phyloP scores from a whole-genome alignment of 2,888 invertebrate genomes.

The Pristionchus arcanus region DNA sequence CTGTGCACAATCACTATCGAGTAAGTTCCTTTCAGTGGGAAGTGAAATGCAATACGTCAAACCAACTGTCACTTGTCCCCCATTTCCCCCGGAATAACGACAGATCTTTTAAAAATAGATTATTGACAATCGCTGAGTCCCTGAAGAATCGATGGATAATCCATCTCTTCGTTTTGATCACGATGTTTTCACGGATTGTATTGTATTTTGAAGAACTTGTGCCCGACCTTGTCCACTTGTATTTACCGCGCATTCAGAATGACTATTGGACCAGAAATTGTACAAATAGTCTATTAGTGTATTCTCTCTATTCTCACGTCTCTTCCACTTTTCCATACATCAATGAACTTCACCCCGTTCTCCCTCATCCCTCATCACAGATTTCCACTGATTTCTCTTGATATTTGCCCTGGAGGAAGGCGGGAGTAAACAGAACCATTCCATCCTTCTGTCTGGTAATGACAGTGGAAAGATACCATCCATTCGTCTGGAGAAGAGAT shows the following conservation, averaged over 20 bases:
- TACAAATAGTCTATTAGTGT: no score
- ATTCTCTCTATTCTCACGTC: no score
- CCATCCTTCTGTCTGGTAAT: slow-evolving; percentile 36
- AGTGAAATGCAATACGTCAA: background rate
- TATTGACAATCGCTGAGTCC: background rate
- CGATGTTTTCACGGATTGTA: background rate
- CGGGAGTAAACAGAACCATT: slow-evolving; percentile 24
- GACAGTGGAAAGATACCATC: background rate
- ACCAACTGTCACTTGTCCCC: background rate
- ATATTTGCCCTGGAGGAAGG: background rate
- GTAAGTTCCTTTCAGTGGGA: background rate
- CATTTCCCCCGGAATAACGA: background rate
- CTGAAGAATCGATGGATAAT: background rate
- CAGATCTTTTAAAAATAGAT: background rate
- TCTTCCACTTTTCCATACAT: background rate
- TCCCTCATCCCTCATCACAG: slow-evolving; percentile 14
- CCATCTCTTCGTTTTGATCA: background rate
- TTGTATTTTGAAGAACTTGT: background rate
- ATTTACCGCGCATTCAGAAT: background rate
- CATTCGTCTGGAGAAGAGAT: background rate
- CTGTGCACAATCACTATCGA: background rate
- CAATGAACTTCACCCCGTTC: background rate
- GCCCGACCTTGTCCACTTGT: background rate
- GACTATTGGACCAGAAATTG: no score
- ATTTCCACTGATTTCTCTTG: background rate